Evolutionary conservation across 2,797 vertebrate genomes (phyloP).

Genomic region (Brotogeris chrysoptera): DNA sequence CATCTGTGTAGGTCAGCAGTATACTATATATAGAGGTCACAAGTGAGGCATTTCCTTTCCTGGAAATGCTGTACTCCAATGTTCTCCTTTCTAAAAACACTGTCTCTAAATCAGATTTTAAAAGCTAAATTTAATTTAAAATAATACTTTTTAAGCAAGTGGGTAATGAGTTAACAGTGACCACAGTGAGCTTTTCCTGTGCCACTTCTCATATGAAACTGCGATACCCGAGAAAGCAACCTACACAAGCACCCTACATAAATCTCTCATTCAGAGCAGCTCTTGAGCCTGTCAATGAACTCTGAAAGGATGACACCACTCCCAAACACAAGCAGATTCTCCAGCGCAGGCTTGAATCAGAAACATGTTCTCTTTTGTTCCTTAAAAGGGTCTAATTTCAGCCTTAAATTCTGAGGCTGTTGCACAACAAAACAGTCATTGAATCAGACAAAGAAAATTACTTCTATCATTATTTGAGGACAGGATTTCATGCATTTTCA

Average conservation of each 20-base stretch:
- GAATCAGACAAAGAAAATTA: background rate
- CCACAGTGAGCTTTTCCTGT: background rate
- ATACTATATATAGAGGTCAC: background rate
- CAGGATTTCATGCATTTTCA: background rate
- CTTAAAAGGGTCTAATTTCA: background rate
- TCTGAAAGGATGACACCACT: background rate
- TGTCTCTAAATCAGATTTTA: background rate
- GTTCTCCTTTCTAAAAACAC: background rate
- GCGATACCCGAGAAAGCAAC: background rate
- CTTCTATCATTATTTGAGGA: background rate
- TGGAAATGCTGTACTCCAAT: background rate
- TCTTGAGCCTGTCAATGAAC: background rate
- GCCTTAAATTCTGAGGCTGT: background rate
- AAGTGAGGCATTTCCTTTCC: background rate
- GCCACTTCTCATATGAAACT: background rate
- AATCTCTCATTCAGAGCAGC: background rate
- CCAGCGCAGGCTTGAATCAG: background rate
- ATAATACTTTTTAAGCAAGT: background rate
- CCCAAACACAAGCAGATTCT: background rate
- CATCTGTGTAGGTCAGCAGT: background rate
- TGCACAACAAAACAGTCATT: background rate
- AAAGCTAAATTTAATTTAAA: background rate
- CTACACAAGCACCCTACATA: background rate
- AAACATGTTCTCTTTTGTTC: background rate
- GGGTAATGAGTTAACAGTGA: background rate